These are phyloP conservation scores for Thymelicus acteon DNA, from an alignment of 2,888 invertebrate species.

Conservation along the genomic window DNA sequence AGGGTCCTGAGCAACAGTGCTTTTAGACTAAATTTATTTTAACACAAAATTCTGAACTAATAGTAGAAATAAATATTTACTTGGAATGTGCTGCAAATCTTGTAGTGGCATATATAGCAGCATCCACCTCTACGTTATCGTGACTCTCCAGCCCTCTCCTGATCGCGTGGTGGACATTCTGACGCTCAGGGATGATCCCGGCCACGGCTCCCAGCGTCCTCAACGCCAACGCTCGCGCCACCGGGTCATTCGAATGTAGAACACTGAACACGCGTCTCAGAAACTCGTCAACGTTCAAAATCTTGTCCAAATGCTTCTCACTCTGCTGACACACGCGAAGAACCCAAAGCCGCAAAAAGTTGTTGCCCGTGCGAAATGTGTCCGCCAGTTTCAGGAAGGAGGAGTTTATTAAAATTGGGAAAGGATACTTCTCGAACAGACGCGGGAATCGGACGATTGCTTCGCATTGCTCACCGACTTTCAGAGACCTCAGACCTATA, in stretches of 20 bases:
- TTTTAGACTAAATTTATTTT: background rate
- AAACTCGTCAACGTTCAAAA: slow-evolving; percentile 96
- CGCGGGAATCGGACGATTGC: slow-evolving; percentile 97
- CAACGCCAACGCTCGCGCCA: slow-evolving; percentile 95
- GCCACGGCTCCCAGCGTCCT: slow-evolving; percentile 96
- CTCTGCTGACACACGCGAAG: slow-evolving; percentile 97
- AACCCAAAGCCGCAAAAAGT: slow-evolving; percentile 96
- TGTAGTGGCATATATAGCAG: slow-evolving; percentile 97
- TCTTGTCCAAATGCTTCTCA: slow-evolving; percentile 97
- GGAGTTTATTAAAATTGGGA: slow-evolving; percentile 98
- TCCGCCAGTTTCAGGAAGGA: slow-evolving; percentile 97
- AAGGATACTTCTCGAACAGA: slow-evolving; percentile 98
- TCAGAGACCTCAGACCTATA: slow-evolving; percentile 93
- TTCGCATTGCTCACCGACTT: slow-evolving; percentile 98
- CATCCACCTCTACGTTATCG: slow-evolving; percentile 97
- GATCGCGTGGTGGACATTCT: slow-evolving; percentile 98
- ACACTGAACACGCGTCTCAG: slow-evolving; percentile 96
- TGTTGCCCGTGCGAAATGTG: slow-evolving; percentile 95
- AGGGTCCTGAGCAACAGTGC: no score
- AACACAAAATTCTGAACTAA: background rate
- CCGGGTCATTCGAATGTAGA: slow-evolving; percentile 98
- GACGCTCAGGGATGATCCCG: slow-evolving; percentile 95
- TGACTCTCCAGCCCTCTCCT: slow-evolving; percentile 96
- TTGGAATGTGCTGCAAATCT: slow-evolving; percentile 98
- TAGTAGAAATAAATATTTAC: slow-evolving; percentile 71